phyloP scores from a whole-genome alignment of 2,113 vertebrate species.

The Bubo bubo region DNA sequence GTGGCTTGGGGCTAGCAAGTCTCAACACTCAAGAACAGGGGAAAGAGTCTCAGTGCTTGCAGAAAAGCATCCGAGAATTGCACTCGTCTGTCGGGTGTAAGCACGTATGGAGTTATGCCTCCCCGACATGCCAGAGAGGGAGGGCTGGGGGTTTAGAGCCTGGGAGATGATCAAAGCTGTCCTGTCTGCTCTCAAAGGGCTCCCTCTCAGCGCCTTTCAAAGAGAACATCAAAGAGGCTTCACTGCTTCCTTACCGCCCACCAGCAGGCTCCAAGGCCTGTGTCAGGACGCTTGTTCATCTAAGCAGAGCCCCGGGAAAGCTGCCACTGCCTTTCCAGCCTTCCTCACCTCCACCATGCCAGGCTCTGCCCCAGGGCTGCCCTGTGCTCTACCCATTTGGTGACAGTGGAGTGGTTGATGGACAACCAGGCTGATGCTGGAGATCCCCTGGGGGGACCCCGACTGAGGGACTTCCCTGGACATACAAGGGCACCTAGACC shows the following conservation, averaged over 20 bases:
- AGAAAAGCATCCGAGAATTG: background rate
- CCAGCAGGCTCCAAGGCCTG: background rate
- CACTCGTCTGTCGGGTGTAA: background rate
- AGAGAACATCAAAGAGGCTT: background rate
- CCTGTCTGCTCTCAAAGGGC: background rate
- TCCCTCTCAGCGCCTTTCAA: background rate
- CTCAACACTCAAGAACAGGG: background rate
- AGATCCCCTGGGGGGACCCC: background rate
- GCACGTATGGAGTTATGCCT: accelerated
- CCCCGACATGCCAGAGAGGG: background rate
- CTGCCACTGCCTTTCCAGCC: background rate
- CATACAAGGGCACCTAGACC: background rate
- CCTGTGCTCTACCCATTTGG: background rate
- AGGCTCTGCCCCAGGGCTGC: accelerated
- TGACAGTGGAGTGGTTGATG: background rate
- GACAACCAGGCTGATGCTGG: background rate
- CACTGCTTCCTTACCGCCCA: background rate
- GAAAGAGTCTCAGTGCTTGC: background rate
- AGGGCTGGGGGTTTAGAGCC: background rate
- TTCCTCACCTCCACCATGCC: background rate
- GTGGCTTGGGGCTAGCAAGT: background rate
- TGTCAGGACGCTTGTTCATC: background rate
- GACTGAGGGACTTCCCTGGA: background rate
- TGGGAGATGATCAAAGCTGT: background rate
- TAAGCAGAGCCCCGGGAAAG: background rate